Base-by-base conservation (phyloP, 1,140 invertebrate species). In the Bacillus rossius region DNA sequence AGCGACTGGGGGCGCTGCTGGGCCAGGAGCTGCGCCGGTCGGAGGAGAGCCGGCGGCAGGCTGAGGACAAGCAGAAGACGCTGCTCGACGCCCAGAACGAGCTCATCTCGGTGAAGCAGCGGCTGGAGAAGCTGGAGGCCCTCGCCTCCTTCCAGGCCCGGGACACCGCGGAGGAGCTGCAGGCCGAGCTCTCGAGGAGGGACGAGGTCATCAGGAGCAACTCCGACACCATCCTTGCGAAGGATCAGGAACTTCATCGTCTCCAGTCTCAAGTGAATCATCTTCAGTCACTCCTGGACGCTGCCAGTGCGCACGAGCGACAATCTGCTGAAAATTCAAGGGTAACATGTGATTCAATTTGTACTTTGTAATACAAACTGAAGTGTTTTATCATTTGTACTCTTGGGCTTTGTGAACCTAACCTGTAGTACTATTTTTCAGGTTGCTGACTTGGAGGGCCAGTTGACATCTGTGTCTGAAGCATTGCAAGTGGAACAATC, bases 1-100 rank as follows among this genome's bases (percentile, higher is more conserved):
- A 92, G 69, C 79, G 87, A 37, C 65, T 94, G n/a, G 82, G 81
- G 17, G 67, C 62, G 7, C 58, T 68, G 2, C 59, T 77, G 1
- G 52, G 10, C 1, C 75, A 81, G 55, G 62, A 84, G 4, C 59
- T 85, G 17, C 60, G 60, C 8, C 76, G 79, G 29, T 69, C 73
- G 57, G 65, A 71, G 5, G 19, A 63, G 17, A 61, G 71, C 3
- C 51, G 75, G 22, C 64, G 53, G 23, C 61, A 65, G 57, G 78
- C 57, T 68, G 77, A 72, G 70, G 79, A 71, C 69, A 77, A 70
- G 66, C 77, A 63, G 55, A 76, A 67, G 66, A 70, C 68, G 20
- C 56, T 81, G 8, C 43, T 80, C 2, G 77, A 78, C 68, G 61
- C 73, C 0, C 77, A 79, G 55, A 81, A 81, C 63, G 80, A 83